Evolutionary conservation across 2,888 invertebrate genomes (phyloP).

Genomic region (Octonoba sinensis): DNA sequence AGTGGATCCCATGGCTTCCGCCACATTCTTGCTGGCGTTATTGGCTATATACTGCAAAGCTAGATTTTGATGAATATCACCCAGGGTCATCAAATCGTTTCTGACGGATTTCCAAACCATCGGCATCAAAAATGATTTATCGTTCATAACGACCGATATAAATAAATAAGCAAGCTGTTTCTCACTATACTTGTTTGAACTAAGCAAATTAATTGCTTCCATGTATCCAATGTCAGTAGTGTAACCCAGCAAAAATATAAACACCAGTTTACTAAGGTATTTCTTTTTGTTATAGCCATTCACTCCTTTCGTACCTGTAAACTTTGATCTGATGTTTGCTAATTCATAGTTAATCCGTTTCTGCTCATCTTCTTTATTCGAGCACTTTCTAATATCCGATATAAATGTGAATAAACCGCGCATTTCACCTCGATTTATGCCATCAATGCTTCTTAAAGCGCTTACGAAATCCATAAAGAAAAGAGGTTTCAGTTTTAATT

Average conservation of each 20-base stretch:
- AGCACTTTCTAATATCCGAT: slow-evolving; percentile 75
- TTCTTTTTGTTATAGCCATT: slow-evolving; percentile 99
- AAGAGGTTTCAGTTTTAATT: no score
- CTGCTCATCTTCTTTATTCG: slow-evolving; percentile 99
- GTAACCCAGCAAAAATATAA: slow-evolving; percentile 98
- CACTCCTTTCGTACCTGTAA: slow-evolving; percentile 98
- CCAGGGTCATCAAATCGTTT: slow-evolving; percentile 93
- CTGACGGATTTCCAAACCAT: slow-evolving; percentile 99
- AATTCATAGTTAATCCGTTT: slow-evolving; percentile 99
- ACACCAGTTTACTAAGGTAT: slow-evolving; percentile 99
- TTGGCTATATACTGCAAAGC: slow-evolving; percentile 99
- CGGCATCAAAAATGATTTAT: slow-evolving; percentile 98
- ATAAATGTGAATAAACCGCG: slow-evolving; percentile 34
- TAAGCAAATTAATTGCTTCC: slow-evolving; percentile 99
- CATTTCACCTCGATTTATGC: neutral
- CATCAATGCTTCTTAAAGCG: no score
- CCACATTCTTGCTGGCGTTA: slow-evolving; percentile 99
- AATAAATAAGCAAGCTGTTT: slow-evolving; percentile 99
- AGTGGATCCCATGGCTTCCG: slow-evolving; percentile 96
- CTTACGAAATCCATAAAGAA: no score
- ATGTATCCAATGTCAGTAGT: slow-evolving; percentile 99
- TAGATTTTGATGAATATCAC: slow-evolving; percentile 97
- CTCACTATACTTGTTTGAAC: slow-evolving; percentile 99
- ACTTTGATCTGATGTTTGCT: slow-evolving; percentile 99
- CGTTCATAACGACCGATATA: slow-evolving; percentile 98